These are phyloP conservation scores for Acrossocheilus fasciatus DNA, from an alignment of 2,797 vertebrate species.

Conservation along the genomic window DNA sequence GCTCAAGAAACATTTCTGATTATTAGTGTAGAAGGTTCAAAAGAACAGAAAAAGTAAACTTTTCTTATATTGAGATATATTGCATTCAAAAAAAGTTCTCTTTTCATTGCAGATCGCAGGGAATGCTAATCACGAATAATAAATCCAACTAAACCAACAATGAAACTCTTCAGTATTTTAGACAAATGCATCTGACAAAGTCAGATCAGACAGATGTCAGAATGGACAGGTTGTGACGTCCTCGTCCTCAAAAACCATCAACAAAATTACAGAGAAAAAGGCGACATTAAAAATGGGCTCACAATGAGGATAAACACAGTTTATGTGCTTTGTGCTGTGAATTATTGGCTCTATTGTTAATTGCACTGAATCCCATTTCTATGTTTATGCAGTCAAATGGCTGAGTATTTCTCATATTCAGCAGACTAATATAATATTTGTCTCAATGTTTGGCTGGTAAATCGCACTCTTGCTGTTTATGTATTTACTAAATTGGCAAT, in stretches of 20 bases:
- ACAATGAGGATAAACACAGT: background rate
- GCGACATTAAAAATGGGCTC: background rate
- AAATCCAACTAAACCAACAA: background rate
- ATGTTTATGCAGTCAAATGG: conserved; percentile 15
- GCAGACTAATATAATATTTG: conserved; percentile 4
- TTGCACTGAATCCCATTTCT: conserved; percentile 9
- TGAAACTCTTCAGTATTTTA: background rate
- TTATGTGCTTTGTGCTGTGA: background rate
- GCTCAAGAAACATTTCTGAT: background rate
- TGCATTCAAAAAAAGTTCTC: background rate
- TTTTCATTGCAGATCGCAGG: background rate
- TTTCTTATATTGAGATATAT: background rate
- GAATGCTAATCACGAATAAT: background rate
- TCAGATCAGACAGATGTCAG: background rate
- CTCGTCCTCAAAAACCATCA: background rate
- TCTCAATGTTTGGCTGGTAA: background rate
- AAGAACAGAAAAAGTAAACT: background rate
- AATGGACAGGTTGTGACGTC: background rate
- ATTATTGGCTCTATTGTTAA: conserved; percentile 2
- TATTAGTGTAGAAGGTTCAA: background rate
- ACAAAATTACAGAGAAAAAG: background rate
- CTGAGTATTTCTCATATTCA: conserved; percentile 10
- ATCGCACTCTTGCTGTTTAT: background rate
- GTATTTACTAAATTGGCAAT: conserved; percentile 9
- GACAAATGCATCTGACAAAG: background rate